Percentiles rank a stretch among this genome's conserved stretches.
These are phyloP conservation scores for Phyllotreta cruciferae DNA, from an alignment of 2,888 invertebrate species.

Conservation along the genomic window DNA sequence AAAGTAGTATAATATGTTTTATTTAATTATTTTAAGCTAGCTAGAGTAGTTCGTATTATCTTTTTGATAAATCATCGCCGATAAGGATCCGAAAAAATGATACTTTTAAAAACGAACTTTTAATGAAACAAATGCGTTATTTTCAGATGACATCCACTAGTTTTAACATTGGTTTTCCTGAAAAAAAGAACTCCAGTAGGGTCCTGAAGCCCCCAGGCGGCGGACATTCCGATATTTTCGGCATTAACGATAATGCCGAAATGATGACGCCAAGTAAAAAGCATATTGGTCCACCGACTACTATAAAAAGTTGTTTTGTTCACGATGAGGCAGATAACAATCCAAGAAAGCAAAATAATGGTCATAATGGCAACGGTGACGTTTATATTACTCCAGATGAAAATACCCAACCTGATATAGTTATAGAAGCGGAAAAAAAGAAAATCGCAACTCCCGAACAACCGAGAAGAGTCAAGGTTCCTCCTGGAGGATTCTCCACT, in stretches of 20 bases:
- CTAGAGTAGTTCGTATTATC: not conserved
- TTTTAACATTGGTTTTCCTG: conserved; percentile 48
- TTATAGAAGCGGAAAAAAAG: conserved; percentile 22
- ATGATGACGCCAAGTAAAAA: conserved; percentile 29
- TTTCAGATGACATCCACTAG: conserved; percentile 52
- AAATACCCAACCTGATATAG: conserved; percentile 31
- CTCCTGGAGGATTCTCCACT: conserved; percentile 47
- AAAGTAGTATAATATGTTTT: not conserved
- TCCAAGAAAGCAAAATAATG: conserved; percentile 31
- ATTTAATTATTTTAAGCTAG: not conserved
- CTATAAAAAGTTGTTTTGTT: conserved; percentile 35
- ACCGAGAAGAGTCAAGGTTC: conserved; percentile 39
- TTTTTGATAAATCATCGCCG: not conserved
- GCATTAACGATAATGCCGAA: conserved; percentile 30
- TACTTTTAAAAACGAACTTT: not conserved
- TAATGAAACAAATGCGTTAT: conserved; percentile 12
- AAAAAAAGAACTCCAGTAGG: conserved; percentile 54
- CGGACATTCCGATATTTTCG: conserved; percentile 59
- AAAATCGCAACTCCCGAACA: conserved; percentile 20
- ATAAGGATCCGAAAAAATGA: not conserved
- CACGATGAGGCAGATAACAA: conserved; percentile 26
- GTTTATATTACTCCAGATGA: conserved; percentile 23
- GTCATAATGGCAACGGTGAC: conserved; percentile 12
- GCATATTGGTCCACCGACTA: conserved; percentile 23
- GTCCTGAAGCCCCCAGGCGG: conserved; percentile 61